Base-by-base conservation (phyloP, 2,888 invertebrate species). In the Nineta flava region DNA sequence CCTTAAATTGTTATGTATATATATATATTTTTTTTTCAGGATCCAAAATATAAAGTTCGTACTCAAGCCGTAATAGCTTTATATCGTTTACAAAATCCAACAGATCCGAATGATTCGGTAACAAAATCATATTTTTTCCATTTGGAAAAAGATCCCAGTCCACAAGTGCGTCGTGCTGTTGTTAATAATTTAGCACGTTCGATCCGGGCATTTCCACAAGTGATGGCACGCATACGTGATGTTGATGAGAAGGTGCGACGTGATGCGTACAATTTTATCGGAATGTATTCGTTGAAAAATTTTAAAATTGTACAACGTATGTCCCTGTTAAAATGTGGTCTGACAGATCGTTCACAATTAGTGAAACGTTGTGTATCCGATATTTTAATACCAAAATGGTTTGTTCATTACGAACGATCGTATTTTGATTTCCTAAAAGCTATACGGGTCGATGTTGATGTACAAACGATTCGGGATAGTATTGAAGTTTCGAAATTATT, bases 21-120 rank as follows among this genome's bases (percentile, higher is more conserved):
- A n/a, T n/a, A n/a, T n/a, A n/a, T n/a, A n/a, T 48, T 52, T 47
- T 49, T 47, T 52, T 58, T 67, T 1, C 70, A 84, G 69, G 92
- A 92, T 61, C 75, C 79, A 9, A 77, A 83, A 43, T 75, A 83
- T 1, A 76, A 78, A 47, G 84, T 93, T 3, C 74, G 92, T 16
- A 79, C 81, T 34, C 82, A 90, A 57, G 91, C 91, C 0, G 81
- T 88, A 0, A 65, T 78, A 26, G 86, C 88, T 1, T 67, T 93
- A 40, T 79, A 83, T 50, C 73, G 91, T 4, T 69, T 93, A 1
- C 93, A 93, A 64, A 81, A 87, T 57, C 87, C 90, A 0, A 69
- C 69, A 46, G 79, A 87, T 59, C 74, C 75, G 0, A 74, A 82
- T 32, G 91, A 92, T 62, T 78, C 76, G 1, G 81, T 92, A 1